phyloP scores from a whole-genome alignment of 2,113 vertebrate species.

The Eurypyga helias region DNA sequence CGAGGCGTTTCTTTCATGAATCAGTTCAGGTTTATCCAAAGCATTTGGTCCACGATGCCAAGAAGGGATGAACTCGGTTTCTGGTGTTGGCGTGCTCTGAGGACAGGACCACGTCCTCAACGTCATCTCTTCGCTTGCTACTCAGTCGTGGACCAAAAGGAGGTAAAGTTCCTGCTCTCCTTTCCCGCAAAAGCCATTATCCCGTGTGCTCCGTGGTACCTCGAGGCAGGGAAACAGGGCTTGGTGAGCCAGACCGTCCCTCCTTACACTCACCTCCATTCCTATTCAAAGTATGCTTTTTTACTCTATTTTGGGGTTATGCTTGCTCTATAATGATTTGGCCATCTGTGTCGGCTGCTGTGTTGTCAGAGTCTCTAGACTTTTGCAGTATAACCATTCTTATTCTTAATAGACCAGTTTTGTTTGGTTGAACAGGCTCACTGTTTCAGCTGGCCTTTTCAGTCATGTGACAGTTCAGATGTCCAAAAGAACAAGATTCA shows the following conservation, averaged over 20 bases:
- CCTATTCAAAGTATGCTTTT: not conserved
- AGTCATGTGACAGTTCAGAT: not conserved
- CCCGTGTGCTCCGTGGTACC: rapidly evolving
- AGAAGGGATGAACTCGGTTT: not conserved
- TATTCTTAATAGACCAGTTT: not conserved
- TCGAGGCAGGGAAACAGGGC: not conserved
- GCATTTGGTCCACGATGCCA: rapidly evolving
- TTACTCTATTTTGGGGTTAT: not conserved
- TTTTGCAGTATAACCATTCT: not conserved
- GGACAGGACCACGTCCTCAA: not conserved
- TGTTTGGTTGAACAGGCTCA: not conserved
- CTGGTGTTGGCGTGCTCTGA: not conserved
- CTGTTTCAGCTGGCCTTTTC: not conserved
- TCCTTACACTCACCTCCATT: not conserved
- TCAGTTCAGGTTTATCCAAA: not conserved
- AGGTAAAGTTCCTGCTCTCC: not conserved
- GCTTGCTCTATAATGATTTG: not conserved
- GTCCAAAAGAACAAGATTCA: not conserved
- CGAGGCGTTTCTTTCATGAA: not conserved
- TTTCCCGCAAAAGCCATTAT: not conserved
- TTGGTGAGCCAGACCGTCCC: not conserved
- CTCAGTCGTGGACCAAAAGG: rapidly evolving
- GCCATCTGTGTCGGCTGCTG: not conserved
- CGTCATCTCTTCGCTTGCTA: not conserved
- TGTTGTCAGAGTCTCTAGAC: not conserved